Base-by-base conservation (phyloP, 2,797 vertebrate species). In the Rhinoraja longicauda region DNA sequence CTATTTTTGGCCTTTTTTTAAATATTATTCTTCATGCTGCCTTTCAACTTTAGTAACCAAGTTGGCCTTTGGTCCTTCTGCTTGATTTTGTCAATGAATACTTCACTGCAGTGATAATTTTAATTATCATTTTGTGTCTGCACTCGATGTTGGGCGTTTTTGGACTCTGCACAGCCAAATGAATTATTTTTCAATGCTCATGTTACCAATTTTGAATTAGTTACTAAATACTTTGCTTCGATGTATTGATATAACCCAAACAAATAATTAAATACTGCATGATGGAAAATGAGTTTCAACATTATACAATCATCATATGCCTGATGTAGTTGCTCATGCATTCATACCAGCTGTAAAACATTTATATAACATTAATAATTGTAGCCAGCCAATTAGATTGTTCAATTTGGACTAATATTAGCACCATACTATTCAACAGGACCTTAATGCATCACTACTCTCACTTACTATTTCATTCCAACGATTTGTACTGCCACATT, bases 301-400 rank as follows among this genome's bases (percentile, higher is more conserved):
- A 67, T 88, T 67, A 62, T 13, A n/a, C 26, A 84, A 53, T 1
- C 81, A 57, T 84, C 45, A 62, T 36, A 21, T 67, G 32, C 62
- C 4, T 88, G n/a, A 67, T 67, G 62, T 21, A 21, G 8, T 13
- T 21, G 84, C 13, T 21, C 67, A 59, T 10, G 9, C 53, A 67
- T 67, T 67, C 59, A 36, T 19, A 67, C 7, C n/a, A 88, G 7
- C n/a, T 88, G 84, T 73, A 29, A 4, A 73, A 73, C 90, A 73
- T 72, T 91, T 90, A 73, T 73, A 73, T n/a, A 9, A 53, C 39
- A 53, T 73, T 73, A 91, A 73, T 91, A 91, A 67, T 53, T 91
- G 36, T 24, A 39, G 9, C 36, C 36, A 73, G 67, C 12, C 36
- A 90, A 91, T 29, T 91, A 91, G 26, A 45, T 91, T 67, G 29